Conservation (phyloP, 2,888 invertebrate species). For the Orchestes rusci region DNA sequence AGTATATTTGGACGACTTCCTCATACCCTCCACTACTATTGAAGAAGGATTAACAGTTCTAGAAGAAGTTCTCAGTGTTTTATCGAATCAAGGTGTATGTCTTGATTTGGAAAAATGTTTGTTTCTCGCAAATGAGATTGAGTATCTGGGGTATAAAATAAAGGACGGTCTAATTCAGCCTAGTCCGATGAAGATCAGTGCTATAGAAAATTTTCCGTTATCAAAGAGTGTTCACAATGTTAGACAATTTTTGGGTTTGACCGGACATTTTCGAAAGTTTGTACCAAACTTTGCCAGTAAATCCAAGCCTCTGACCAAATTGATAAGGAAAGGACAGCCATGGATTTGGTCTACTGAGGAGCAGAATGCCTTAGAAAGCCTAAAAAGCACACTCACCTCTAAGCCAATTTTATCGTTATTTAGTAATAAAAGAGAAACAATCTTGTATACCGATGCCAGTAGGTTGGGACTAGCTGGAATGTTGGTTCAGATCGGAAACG, state of each 20-base stretch:
- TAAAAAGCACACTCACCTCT: constrained; percentile 20
- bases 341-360: constrained; percentile 22
- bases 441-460: constrained; percentile 24
- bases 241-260: constrained; percentile 30
- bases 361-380: constrained; percentile 22
- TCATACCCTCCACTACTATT: no score
- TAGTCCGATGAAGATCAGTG: constrained; percentile 28
- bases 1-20: no score
- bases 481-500: constrained; percentile 22
- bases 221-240: constrained; percentile 29
- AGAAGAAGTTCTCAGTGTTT: no score
- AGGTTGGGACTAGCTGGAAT: constrained; percentile 27
- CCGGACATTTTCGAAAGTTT: constrained; percentile 30
- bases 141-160: no score
- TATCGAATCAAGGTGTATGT: no score
- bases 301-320: no score
- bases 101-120: no score
- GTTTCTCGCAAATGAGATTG: no score
- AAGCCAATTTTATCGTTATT: constrained; percentile 18
- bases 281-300: constrained; percentile 22
- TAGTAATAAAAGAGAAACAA: constrained; percentile 8
- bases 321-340: no score
- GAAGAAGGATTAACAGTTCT: no score
- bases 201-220: constrained; percentile 30
- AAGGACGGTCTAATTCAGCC: no score